phyloP scores from a whole-genome alignment of 2,797 vertebrate species.

The Chanos chanos region DNA sequence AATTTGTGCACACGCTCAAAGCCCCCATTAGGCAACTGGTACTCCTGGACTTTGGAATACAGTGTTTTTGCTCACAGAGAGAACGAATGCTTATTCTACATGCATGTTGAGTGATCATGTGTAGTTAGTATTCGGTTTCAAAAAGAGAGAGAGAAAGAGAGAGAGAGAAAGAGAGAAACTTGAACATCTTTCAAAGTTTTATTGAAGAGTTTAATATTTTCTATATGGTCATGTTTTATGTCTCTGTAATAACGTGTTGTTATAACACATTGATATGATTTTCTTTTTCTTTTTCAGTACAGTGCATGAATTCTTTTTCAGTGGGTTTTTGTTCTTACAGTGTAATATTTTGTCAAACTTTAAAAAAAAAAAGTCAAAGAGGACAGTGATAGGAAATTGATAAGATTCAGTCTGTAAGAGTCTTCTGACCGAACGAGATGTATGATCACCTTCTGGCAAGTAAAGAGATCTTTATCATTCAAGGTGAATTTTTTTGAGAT shows the following conservation, averaged over 20 bases:
- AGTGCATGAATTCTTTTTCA: constrained; percentile 48
- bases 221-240: constrained; percentile 45
- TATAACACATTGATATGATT: constrained; percentile 39
- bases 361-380: constrained; percentile 66
- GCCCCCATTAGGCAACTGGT: constrained; percentile 14
- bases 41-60: constrained; percentile 10
- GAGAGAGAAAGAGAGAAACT: not conserved
- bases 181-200: constrained; percentile 34
- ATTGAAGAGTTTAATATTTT: constrained; percentile 53
- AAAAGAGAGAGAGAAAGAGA: constrained; percentile 7
- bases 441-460: too few species aligned
- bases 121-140: constrained; percentile 39
- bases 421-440: too few species aligned
- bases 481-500: too few species aligned
- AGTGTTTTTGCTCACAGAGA: too few species aligned
- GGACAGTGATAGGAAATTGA: constrained; percentile 44
- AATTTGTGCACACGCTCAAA: constrained; percentile 29
- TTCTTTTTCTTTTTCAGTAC: constrained; percentile 35
- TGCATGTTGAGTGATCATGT: constrained; percentile 66
- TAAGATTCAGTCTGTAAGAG: constrained; percentile 11
- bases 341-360: constrained; percentile 34
- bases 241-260: constrained; percentile 39
- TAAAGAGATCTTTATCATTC: too few species aligned
- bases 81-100: constrained; percentile 46
- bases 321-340: constrained; percentile 41